These are phyloP conservation scores for Neolamprologus longior DNA, from an alignment of 2,113 vertebrate genomes.

Conservation along the genomic window DNA sequence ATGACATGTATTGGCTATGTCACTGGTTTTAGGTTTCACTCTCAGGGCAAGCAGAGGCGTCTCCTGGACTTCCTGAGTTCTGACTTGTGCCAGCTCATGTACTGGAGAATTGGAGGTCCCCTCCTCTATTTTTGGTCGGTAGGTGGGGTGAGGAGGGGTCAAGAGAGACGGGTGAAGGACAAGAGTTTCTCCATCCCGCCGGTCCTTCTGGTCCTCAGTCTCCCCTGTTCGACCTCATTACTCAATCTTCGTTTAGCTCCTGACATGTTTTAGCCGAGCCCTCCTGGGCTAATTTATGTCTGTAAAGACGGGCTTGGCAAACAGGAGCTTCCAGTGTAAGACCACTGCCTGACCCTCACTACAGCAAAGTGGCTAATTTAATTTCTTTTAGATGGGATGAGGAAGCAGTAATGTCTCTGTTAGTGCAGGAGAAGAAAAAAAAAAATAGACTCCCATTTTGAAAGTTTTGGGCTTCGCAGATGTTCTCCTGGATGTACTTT, in stretches of 20 bases:
- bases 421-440: constrained; percentile 14
- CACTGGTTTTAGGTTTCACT: constrained; percentile 75
- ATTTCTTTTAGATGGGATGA: constrained; percentile 56
- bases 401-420: constrained; percentile 55
- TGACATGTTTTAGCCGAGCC: constrained; percentile 68
- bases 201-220: constrained; percentile 50
- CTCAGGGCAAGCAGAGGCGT: constrained; percentile 68
- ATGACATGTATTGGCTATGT: constrained; percentile 77
- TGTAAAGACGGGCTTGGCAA: constrained; percentile 61
- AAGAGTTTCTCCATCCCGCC: constrained; percentile 39
- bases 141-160: not conserved
- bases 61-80: constrained; percentile 74
- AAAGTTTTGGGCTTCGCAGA: constrained; percentile 19
- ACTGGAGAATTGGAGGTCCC: constrained; percentile 51
- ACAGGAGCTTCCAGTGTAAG: constrained; percentile 58
- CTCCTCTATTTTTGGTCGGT: constrained; percentile 24
- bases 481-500: constrained; percentile 16
- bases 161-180: constrained; percentile 31
- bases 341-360: constrained; percentile 55
- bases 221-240: constrained; percentile 64
- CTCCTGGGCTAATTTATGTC: constrained; percentile 65
- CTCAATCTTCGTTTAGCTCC: constrained; percentile 72
- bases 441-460: constrained; percentile 25
- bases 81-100: constrained; percentile 69
- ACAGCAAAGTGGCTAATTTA: constrained; percentile 61